phyloP scores from a whole-genome alignment of 2,888 invertebrate genomes.

The Emmelina monodactyla region DNA sequence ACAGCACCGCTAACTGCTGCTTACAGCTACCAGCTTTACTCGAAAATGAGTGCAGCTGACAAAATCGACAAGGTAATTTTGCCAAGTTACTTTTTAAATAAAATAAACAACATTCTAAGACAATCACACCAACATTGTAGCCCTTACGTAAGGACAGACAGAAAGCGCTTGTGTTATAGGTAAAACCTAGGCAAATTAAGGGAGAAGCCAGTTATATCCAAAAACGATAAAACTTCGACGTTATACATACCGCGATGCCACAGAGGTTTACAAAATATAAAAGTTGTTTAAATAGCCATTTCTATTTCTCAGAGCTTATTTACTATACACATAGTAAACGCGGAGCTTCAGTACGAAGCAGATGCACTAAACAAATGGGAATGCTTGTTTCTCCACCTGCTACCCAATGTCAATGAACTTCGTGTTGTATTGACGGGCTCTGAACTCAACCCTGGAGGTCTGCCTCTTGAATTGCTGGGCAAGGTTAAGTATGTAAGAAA shows the following conservation, averaged over 20 bases:
- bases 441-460: conserved; percentile 66
- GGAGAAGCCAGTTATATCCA: too few relatives aligned
- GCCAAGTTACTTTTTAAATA: too few relatives aligned
- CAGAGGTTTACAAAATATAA: too few relatives aligned
- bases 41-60: too few relatives aligned
- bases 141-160: too few relatives aligned
- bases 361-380: conserved; percentile 76
- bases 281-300: background rate
- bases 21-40: conserved; percentile 56
- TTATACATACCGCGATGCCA: too few relatives aligned
- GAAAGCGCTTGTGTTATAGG: too few relatives aligned
- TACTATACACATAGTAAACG: conserved; percentile 68
- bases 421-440: conserved; percentile 71
- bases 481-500: conserved; percentile 60
- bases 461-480: conserved; percentile 64
- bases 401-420: conserved; percentile 62
- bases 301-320: conserved; percentile 28
- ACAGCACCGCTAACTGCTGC: conserved; percentile 72
- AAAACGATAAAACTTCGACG: too few relatives aligned
- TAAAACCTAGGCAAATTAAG: too few relatives aligned
- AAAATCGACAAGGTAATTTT: conserved; percentile 30
- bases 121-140: too few relatives aligned
- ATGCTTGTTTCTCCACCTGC: conserved; percentile 70
- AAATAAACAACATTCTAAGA: too few relatives aligned
- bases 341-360: conserved; percentile 77